These are phyloP conservation scores for Azorinus chamasolen DNA, from an alignment of 2,888 invertebrate species.

Conservation along the genomic window DNA sequence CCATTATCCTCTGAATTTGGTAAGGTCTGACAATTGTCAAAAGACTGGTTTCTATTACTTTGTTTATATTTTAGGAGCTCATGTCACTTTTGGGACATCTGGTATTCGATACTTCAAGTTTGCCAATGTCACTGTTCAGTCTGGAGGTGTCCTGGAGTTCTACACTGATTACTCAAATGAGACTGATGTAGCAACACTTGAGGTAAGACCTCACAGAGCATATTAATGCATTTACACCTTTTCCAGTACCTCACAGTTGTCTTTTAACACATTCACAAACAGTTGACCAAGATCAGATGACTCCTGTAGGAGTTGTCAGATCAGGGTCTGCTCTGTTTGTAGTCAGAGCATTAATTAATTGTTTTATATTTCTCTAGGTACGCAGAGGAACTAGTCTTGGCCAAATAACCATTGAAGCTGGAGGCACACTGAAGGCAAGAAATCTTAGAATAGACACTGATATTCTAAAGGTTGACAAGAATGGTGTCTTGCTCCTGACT, in stretches of 20 bases:
- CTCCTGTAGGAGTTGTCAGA: too few species aligned
- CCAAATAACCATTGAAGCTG: slow-evolving; percentile 69
- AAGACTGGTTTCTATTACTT: too few species aligned
- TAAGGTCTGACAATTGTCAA: too few species aligned
- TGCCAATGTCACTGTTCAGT: slow-evolving; percentile 70
- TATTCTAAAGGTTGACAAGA: slow-evolving; percentile 67
- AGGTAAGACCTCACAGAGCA: too few species aligned
- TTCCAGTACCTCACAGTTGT: too few species aligned
- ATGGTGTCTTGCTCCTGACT: slow-evolving; percentile 62
- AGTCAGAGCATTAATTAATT: too few species aligned
- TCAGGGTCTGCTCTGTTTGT: too few species aligned
- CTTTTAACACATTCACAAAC: too few species aligned
- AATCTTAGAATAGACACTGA: slow-evolving; percentile 64
- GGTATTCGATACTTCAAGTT: slow-evolving; percentile 56
- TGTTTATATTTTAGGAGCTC: too few species aligned
- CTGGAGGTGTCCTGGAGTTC: slow-evolving; percentile 66
- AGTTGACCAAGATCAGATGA: too few species aligned
- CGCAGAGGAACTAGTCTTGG: slow-evolving; percentile 40
- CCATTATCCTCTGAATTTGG: too few species aligned
- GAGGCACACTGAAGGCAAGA: slow-evolving; percentile 61
- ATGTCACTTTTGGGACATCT: slow-evolving; percentile 61
- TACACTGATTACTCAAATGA: slow-evolving; percentile 58
- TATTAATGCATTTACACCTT: too few species aligned
- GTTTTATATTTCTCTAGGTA: slow-evolving; percentile 36
- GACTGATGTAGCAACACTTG: slow-evolving; percentile 63